Percentiles rank a stretch among this genome's conserved stretches.
phyloP scores from a whole-genome alignment of 2,888 invertebrate genomes.

The Sialis lutaria region DNA sequence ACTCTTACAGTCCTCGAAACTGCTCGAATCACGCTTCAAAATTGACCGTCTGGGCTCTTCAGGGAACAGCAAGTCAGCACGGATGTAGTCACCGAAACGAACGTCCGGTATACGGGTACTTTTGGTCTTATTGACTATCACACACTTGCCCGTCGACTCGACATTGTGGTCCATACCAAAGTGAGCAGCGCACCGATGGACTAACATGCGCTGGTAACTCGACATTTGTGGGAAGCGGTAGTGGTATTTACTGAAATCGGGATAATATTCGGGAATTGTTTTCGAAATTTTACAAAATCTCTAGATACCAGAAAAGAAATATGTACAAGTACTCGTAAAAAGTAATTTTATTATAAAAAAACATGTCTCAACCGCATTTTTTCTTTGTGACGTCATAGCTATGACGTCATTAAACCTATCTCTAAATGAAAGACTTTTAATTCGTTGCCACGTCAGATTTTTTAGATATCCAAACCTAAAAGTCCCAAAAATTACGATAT shows the following conservation, averaged over 20 bases:
- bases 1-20: conserved; percentile 54
- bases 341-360: too few relatives aligned
- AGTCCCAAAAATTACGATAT: too few relatives aligned
- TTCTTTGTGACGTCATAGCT: too few relatives aligned
- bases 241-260: conserved; percentile 41
- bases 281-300: not conserved
- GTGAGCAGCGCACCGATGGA: conserved; percentile 83
- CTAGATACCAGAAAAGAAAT: not conserved
- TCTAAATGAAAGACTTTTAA: too few relatives aligned
- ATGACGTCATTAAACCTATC: not conserved
- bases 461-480: too few relatives aligned
- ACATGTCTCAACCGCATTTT: too few relatives aligned
- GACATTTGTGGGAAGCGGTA: conserved; percentile 85
- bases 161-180: conserved; percentile 91
- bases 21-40: conserved; percentile 64
- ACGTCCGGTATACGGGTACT: conserved; percentile 50
- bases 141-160: conserved; percentile 66
- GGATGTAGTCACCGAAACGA: conserved; percentile 51
- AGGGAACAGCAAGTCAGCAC: conserved; percentile 40
- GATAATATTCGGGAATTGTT: not conserved
- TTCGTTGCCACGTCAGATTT: too few relatives aligned
- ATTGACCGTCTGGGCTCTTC: conserved; percentile 63
- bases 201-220: conserved; percentile 91
- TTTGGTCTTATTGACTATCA: conserved; percentile 68
- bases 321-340: too few relatives aligned